Evolutionary conservation across 2,888 invertebrate species (phyloP), one percentile per base, ranked within the genome.

Genomic region (Pegoplata infirma): DNA sequence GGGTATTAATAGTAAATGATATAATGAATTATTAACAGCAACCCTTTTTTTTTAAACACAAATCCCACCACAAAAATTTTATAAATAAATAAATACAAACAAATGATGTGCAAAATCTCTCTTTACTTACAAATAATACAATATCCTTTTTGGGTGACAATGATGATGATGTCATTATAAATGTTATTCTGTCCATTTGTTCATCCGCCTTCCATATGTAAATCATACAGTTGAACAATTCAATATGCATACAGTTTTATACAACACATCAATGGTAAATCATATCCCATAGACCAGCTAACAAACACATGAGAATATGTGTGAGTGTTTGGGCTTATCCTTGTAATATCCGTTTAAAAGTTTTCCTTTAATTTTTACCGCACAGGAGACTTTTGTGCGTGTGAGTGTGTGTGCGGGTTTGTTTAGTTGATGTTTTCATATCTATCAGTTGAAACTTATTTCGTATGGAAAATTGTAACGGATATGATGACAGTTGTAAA

Each of bases 291-390:
- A 36, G 25, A 32, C 14, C 5, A 32, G 28, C 23, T n/a, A 25
- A 44, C 19, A 67, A 21, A 19, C 6, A 17, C 12, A 25, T 40
- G 49, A 12, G n/a, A 32, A 16, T 14, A 0, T 23, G 51, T 46
- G 28, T 17, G 36, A 21, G 16, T 32, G 25, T 64, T 19, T 61
- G 66, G 76, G 81, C 81, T 83, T 82, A 84, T 84, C 83, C 81
- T 77, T 79, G 76, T 82, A 83, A 83, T 82, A 82, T 83, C 83
- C 82, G 82, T 63, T 81, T 51, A 53, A 74, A 72, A 72, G 73
- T 76, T 76, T 53, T 71, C 53, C 63, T 51, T 73, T 73, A 61
- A 10, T 49, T 56, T 36, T 47, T 32, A 63, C 47, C 44, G 71
- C 53, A 25, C 40, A 32, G 14, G 44, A n/a, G n/a, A n/a, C n/a